Evolutionary conservation across 2,113 vertebrate species (phyloP).

Genomic region (Typhlomys cinereus): DNA sequence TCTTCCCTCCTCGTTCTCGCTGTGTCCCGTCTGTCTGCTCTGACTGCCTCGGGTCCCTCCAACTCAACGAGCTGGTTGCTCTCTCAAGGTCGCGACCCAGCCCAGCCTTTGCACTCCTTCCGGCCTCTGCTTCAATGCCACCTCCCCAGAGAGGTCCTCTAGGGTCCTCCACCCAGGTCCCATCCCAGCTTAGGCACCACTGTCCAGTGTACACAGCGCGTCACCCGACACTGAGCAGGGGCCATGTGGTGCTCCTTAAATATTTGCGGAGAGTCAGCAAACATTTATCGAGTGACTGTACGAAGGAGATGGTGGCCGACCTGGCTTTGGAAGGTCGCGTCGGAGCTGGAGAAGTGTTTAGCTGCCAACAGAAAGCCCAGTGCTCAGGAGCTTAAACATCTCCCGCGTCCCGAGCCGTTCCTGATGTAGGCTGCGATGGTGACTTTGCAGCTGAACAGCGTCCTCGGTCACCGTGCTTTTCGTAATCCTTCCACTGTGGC

Average conservation of each 20-base stretch:
- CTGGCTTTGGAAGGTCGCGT: not conserved
- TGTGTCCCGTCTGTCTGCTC: not conserved
- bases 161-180: not conserved
- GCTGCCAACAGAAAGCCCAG: not conserved
- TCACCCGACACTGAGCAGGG: not conserved
- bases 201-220: not conserved
- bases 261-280: not conserved
- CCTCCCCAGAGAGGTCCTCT: not conserved
- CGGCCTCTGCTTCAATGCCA: not conserved
- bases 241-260: not conserved
- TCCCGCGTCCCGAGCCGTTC: not conserved
- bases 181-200: no score
- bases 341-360: not conserved
- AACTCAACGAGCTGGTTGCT: not conserved
- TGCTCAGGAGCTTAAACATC: not conserved
- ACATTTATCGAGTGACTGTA: not conserved
- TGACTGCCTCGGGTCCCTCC: not conserved
- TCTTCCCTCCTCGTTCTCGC: fast-evolving
- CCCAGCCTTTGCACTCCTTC: not conserved
- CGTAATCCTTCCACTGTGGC: not conserved
- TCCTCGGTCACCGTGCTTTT: not conserved
- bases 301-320: not conserved
- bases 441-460: not conserved
- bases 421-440: not conserved
- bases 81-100: not conserved